phyloP scores from a whole-genome alignment of 2,797 vertebrate species.

The Lacerta bilineata region DNA sequence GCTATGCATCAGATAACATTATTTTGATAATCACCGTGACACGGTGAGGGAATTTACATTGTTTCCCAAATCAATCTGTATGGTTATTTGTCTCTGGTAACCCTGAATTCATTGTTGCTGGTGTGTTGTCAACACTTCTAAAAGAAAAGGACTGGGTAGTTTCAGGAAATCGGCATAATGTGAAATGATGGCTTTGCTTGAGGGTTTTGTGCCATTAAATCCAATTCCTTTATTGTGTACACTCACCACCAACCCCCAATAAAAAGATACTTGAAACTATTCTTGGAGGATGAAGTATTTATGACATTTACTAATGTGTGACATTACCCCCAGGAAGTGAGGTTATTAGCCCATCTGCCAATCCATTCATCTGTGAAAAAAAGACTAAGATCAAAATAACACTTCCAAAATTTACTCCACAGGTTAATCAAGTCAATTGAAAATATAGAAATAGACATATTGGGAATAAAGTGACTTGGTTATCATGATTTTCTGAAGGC shows the following conservation, averaged over 20 bases:
- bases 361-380: conserved; percentile 36
- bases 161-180: background rate
- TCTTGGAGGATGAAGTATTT: conserved; percentile 46
- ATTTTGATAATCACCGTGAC: conserved; percentile 50
- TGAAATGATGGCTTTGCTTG: conserved; percentile 28
- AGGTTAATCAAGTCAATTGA: conserved; percentile 39
- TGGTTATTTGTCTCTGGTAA: conserved; percentile 10
- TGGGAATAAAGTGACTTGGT: conserved; percentile 25
- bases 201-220: conserved; percentile 34
- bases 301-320: conserved; percentile 53
- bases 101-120: conserved; percentile 19
- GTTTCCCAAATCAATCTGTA: conserved; percentile 43
- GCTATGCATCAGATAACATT: background rate
- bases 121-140: background rate
- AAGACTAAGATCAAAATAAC: conserved; percentile 54
- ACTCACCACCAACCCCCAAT: conserved; percentile 26
- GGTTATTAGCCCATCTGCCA: conserved; percentile 38
- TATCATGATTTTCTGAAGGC: conserved; percentile 16
- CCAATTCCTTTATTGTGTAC: conserved; percentile 44
- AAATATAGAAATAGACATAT: conserved; percentile 31
- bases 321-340: conserved; percentile 44
- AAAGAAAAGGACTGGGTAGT: conserved; percentile 14
- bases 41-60: conserved; percentile 44
- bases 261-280: conserved; percentile 37
- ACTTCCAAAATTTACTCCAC: background rate